phyloP scores from a whole-genome alignment of 2,797 vertebrate species.

The Lerista edwardsae region DNA sequence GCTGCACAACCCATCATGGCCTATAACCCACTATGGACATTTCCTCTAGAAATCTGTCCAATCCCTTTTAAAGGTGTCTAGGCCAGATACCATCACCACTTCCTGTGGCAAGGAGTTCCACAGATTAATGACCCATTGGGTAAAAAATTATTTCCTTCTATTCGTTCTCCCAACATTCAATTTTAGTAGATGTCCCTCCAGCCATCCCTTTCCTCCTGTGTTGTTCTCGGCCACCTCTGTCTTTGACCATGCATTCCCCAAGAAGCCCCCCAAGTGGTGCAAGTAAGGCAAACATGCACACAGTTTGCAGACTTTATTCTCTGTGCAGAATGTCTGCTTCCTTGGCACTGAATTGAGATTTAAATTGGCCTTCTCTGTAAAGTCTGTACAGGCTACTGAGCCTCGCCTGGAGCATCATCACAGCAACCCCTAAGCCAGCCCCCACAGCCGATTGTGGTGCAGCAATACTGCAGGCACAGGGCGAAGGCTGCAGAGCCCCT shows the following conservation, averaged over 20 bases:
- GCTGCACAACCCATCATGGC: too few relatives aligned
- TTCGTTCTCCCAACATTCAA: too few relatives aligned
- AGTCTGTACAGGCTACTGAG: background rate
- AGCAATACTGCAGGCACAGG: background rate
- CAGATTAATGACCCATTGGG: too few relatives aligned
- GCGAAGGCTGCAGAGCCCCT: background rate
- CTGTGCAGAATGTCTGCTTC: background rate
- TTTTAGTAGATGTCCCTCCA: too few relatives aligned
- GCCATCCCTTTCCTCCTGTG: background rate
- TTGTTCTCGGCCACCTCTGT: too few relatives aligned
- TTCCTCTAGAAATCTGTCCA: too few relatives aligned
- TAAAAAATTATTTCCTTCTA: too few relatives aligned
- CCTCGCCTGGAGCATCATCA: background rate
- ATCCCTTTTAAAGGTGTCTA: too few relatives aligned
- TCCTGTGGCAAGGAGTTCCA: too few relatives aligned
- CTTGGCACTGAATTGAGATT: background rate
- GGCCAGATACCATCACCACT: too few relatives aligned
- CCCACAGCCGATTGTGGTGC: background rate
- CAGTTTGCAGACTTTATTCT: background rate
- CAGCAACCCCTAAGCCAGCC: background rate
- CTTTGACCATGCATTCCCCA: background rate
- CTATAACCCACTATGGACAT: too few relatives aligned
- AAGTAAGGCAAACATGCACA: background rate
- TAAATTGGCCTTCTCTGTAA: background rate
- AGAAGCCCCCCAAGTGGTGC: background rate